Percentiles rank a stretch among this genome's conserved stretches.
Conservation (phyloP, 2,888 invertebrate genomes). For the Spodoptera picta region DNA sequence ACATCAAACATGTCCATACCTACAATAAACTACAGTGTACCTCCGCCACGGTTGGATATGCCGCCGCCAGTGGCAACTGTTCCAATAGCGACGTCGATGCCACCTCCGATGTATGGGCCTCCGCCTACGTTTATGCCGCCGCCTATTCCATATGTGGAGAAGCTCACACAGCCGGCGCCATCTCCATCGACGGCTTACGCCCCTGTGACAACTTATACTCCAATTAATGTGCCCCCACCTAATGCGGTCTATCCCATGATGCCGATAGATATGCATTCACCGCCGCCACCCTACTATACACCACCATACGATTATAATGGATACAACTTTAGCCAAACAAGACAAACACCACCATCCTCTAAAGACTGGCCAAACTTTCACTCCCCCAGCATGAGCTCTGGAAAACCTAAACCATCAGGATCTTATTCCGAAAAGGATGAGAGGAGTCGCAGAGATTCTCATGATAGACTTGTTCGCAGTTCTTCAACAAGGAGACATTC, state of each 20-base stretch:
- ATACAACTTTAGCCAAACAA: slow-evolving; percentile 4
- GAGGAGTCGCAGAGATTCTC: slow-evolving; percentile 15
- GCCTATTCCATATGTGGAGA: slow-evolving; percentile 33
- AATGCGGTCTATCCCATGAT: slow-evolving; percentile 42
- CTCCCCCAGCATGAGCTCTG: slow-evolving; percentile 13
- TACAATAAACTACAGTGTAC: slow-evolving; percentile 73
- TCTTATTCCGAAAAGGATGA: slow-evolving; percentile 18
- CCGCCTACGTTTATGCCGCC: slow-evolving; percentile 60
- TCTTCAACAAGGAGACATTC: slow-evolving; percentile 56
- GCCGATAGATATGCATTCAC: slow-evolving; percentile 49
- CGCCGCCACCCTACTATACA: slow-evolving; percentile 49
- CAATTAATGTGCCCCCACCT: slow-evolving; percentile 62
- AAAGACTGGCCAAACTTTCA: slow-evolving; percentile 15
- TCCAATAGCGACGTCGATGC: slow-evolving; percentile 67
- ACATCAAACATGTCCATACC: slow-evolving; percentile 71
- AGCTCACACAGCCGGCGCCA: slow-evolving; percentile 32
- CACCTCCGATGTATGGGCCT: slow-evolving; percentile 56
- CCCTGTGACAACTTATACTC: slow-evolving; percentile 48
- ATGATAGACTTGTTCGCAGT: slow-evolving; percentile 33
- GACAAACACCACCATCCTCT: slow-evolving; percentile 12
- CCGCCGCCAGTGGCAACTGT: slow-evolving; percentile 66
- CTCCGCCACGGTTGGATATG: slow-evolving; percentile 71
- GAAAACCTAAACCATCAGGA: slow-evolving; percentile 22
- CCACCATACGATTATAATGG: slow-evolving; percentile 13
- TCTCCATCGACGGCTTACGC: slow-evolving; percentile 38